These are phyloP conservation scores for Nerophis ophidion DNA, from an alignment of 2,113 vertebrate species.

Conservation along the genomic window DNA sequence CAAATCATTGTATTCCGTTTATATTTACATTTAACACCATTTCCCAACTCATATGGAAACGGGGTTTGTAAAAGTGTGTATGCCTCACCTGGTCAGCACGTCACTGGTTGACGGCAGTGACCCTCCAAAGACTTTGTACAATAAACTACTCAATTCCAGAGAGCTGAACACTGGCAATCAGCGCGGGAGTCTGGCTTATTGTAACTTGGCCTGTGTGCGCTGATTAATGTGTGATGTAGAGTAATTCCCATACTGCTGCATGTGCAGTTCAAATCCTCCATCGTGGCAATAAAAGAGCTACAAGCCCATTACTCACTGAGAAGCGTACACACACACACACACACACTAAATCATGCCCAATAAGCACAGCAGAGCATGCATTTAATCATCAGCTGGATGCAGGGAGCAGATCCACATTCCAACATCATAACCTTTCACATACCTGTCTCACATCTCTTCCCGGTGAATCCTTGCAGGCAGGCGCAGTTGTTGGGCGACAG, in stretches of 20 bases:
- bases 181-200: slow-evolving; percentile 10
- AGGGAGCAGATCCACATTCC: not conserved
- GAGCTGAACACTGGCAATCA: no score
- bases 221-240: slow-evolving; percentile 54
- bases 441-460: slow-evolving; percentile 89
- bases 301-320: slow-evolving; percentile 45
- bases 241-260: slow-evolving; percentile 51
- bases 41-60: no score
- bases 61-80: no score
- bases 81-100: no score
- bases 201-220: slow-evolving; percentile 18
- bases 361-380: slow-evolving; percentile 1
- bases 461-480: slow-evolving; percentile 94
- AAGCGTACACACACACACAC: slow-evolving; percentile 18
- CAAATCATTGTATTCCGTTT: no score
- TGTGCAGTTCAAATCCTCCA: slow-evolving; percentile 48
- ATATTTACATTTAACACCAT: no score
- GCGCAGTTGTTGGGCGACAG: slow-evolving; percentile 88
- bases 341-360: slow-evolving; percentile 4
- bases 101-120: no score
- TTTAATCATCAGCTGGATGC: slow-evolving; percentile 31
- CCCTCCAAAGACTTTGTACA: no score
- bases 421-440: slow-evolving; percentile 59
- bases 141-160: not conserved
- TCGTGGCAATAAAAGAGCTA: slow-evolving; percentile 33